Base-by-base conservation (phyloP, 2,113 vertebrate genomes). In the Ardeotis arabs region DNA sequence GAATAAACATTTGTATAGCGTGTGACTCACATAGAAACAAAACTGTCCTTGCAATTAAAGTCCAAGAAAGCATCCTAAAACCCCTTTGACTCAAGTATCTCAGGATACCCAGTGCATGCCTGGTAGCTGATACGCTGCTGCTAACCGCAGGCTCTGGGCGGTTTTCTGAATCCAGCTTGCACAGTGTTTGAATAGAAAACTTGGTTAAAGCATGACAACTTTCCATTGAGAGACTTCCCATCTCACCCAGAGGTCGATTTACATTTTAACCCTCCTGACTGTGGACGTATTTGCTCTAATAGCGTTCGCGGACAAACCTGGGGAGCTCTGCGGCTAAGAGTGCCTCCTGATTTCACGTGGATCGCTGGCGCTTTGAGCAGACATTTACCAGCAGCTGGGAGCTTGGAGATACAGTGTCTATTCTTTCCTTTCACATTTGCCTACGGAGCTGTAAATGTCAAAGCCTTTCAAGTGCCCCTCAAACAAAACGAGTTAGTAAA, bases 381-480 rank as follows among this genome's bases (percentile, higher is more conserved):
- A 66, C 87, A 55, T 70, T 96, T 79, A 63, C 63, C 79, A 79
- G 89, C 87, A 93, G 93, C 95, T 96, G 95, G 91, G 82, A 94
- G 94, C 93, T 95, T 60, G 47, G 74, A 95, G 96, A 93, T 92
- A 90, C 83, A 85, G 97, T 63, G 33, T 29, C 92, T 44, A 94
- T 95, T 94, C 90, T 96, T 85, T 59, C 89, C 91, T 76, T 62
- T 94, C 84, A 69, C 93, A 25, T 96, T 97, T 96, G 89, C 95
- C 94, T 93, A 90, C 90, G 92, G 90, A 97, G 79, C 93, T 73
- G 55, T 93, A 96, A 96, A 96, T 95, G 94, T 97, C 95, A 97
- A 84, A 92, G 90, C 86, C 81, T 95, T 88, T 87, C 90, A 95
- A 96, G 87, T 92, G 96, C 85, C 85, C 83, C 73, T 84, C 69